Evolutionary conservation across 1,140 invertebrate species (phyloP).

Genomic region (Plectus sambesii): DNA sequence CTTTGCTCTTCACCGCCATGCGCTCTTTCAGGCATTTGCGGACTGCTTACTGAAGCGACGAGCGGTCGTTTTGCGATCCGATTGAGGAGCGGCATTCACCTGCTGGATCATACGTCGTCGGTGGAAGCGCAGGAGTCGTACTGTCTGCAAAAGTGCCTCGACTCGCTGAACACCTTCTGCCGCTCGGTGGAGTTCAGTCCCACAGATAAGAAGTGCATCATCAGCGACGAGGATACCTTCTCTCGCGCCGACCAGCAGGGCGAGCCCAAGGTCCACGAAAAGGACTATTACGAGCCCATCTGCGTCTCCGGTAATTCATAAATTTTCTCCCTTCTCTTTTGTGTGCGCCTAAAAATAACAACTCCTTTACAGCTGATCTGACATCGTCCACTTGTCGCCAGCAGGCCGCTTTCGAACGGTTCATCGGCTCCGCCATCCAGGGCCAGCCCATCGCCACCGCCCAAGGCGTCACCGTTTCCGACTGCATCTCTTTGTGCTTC

Average conservation of each 20-base stretch:
- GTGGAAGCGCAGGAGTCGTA: slow-evolving; percentile 45
- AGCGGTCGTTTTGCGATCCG: too few relatives aligned
- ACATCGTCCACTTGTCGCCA: slow-evolving; percentile 44
- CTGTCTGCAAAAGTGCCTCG: slow-evolving; percentile 44
- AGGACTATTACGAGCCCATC: slow-evolving; percentile 45
- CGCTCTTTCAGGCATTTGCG: too few relatives aligned
- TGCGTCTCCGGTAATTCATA: slow-evolving; percentile 40
- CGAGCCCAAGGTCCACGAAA: slow-evolving; percentile 28
- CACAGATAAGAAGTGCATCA: slow-evolving; percentile 44
- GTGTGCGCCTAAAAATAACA: neutral
- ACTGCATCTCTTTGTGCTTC: slow-evolving; percentile 45
- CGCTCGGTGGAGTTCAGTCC: slow-evolving; percentile 43
- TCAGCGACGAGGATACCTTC: slow-evolving; percentile 45
- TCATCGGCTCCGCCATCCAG: slow-evolving; percentile 42
- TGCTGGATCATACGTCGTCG: slow-evolving; percentile 45
- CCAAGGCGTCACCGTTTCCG: slow-evolving; percentile 43
- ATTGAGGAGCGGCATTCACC: too few relatives aligned
- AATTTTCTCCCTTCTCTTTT: slow-evolving; percentile 9
- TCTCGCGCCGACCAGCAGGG: slow-evolving; percentile 45
- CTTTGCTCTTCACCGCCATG: too few relatives aligned
- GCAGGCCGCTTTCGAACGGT: slow-evolving; percentile 45
- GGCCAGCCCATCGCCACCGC: slow-evolving; percentile 42
- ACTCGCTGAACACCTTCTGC: slow-evolving; percentile 45
- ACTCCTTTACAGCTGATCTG: slow-evolving; percentile 35
- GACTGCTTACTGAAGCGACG: too few relatives aligned